Percentiles rank a stretch among this genome's conserved stretches.
phyloP scores from a whole-genome alignment of 2,888 invertebrate species.

The Watsonalla cultraria region DNA sequence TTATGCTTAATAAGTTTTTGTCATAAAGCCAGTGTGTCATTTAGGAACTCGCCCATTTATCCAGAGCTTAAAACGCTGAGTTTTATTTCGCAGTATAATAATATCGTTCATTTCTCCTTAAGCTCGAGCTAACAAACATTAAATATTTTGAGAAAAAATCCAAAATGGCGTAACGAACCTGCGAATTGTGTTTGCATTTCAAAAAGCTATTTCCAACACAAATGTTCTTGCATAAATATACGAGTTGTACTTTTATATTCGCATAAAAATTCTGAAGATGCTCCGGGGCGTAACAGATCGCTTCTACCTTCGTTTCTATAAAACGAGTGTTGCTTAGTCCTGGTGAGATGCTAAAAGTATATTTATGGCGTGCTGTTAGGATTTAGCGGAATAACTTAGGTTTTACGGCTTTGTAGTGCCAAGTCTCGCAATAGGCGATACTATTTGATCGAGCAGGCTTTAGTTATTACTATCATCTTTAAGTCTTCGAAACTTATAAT shows the following conservation, averaged over 20 bases:
- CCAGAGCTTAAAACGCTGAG: too few species aligned
- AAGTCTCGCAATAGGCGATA: too few species aligned
- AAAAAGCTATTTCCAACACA: slow-evolving; percentile 55
- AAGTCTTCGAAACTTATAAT: too few species aligned
- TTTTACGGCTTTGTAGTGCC: background rate
- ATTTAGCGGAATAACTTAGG: slow-evolving; percentile 28
- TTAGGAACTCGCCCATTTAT: background rate
- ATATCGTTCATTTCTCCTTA: too few species aligned
- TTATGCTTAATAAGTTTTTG: background rate
- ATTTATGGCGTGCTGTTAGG: slow-evolving; percentile 25
- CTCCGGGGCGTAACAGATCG: slow-evolving; percentile 43
- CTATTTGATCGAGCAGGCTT: too few species aligned
- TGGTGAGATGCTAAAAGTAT: slow-evolving; percentile 25
- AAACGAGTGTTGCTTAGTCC: slow-evolving; percentile 27
- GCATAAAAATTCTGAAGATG: slow-evolving; percentile 49
- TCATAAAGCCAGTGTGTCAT: background rate
- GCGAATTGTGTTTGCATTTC: slow-evolving; percentile 60
- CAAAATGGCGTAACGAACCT: slow-evolving; percentile 19
- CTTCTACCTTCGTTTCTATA: slow-evolving; percentile 27
- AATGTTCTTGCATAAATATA: slow-evolving; percentile 50
- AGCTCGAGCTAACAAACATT: too few species aligned
- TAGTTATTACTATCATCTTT: too few species aligned
- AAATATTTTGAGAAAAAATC: slow-evolving; percentile 4
- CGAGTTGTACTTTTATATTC: slow-evolving; percentile 43
- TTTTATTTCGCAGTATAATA: too few species aligned